These are phyloP conservation scores for Notodonta ziczac DNA, from an alignment of 2,888 invertebrate species.

Conservation along the genomic window DNA sequence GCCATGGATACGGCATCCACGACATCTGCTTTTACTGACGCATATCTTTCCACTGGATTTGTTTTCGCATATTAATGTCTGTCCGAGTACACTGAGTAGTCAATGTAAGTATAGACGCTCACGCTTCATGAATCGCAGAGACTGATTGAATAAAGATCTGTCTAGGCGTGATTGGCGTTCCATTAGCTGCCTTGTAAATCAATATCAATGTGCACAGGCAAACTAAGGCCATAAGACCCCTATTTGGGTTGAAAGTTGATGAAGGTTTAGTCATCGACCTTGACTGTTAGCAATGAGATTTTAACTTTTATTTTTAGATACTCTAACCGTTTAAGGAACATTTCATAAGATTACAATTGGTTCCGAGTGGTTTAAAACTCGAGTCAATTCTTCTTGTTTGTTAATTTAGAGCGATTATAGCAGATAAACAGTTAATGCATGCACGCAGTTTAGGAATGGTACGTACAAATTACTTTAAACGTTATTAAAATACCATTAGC, in stretches of 20 bases:
- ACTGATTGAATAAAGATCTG: constrained; percentile 59
- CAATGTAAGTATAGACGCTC: constrained; percentile 56
- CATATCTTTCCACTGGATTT: constrained; percentile 51
- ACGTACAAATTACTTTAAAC: neutral
- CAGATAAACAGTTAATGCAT: constrained; percentile 1
- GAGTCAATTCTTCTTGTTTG: constrained; percentile 13
- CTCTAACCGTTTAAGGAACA: constrained; percentile 13
- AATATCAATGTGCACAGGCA: constrained; percentile 37
- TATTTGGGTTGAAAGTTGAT: constrained; percentile 43
- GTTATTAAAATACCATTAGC: neutral
- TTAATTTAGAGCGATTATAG: constrained; percentile 12
- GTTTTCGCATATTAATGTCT: constrained; percentile 57
- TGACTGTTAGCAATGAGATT: constrained; percentile 20
- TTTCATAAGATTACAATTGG: constrained; percentile 21
- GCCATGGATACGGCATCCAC: constrained; percentile 75
- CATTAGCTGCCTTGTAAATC: constrained; percentile 52
- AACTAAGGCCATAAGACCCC: constrained; percentile 35
- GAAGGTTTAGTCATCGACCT: constrained; percentile 31
- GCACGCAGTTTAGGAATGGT: neutral
- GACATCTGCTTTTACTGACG: constrained; percentile 56
- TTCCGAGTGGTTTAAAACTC: constrained; percentile 10
- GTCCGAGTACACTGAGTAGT: constrained; percentile 61
- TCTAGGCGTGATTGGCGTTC: constrained; percentile 45
- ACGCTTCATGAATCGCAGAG: constrained; percentile 48
- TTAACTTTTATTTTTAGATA: constrained; percentile 17